Conservation (phyloP, 2,797 vertebrate genomes). For the Heliangelus exortis region DNA sequence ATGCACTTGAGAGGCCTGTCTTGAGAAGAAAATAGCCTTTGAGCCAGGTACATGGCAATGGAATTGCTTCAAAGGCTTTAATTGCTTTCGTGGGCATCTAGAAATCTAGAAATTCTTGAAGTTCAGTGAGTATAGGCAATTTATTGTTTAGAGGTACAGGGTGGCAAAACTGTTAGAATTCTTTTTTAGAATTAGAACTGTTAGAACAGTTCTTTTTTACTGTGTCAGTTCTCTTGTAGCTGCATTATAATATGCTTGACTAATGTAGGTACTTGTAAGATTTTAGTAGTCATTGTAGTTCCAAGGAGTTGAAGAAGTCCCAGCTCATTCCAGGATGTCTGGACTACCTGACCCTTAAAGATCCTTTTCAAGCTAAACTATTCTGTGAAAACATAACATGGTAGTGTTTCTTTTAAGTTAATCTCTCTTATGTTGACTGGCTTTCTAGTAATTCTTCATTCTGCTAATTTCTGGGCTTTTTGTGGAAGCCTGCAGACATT, state of each 20-base stretch:
- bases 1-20: rapidly evolving
- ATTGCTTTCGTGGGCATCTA: background rate
- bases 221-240: rapidly evolving
- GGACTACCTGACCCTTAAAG: no score
- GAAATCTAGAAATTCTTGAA: background rate
- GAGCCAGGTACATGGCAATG: background rate
- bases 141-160: background rate
- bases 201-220: background rate
- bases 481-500: background rate
- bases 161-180: background rate
- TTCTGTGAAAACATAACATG: background rate
- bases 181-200: no score
- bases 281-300: background rate
- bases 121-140: background rate
- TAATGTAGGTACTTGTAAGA: background rate
- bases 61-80: background rate
- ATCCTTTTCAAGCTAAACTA: no score
- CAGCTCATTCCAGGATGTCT: no score
- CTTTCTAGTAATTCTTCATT: background rate
- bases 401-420: background rate
- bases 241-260: background rate
- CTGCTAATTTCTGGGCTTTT: background rate
- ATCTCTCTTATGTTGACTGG: background rate
- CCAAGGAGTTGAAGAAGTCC: background rate
- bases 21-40: background rate